Evolutionary conservation across 2,797 vertebrate genomes (phyloP).

Genomic region (Oreochromis mossambicus): DNA sequence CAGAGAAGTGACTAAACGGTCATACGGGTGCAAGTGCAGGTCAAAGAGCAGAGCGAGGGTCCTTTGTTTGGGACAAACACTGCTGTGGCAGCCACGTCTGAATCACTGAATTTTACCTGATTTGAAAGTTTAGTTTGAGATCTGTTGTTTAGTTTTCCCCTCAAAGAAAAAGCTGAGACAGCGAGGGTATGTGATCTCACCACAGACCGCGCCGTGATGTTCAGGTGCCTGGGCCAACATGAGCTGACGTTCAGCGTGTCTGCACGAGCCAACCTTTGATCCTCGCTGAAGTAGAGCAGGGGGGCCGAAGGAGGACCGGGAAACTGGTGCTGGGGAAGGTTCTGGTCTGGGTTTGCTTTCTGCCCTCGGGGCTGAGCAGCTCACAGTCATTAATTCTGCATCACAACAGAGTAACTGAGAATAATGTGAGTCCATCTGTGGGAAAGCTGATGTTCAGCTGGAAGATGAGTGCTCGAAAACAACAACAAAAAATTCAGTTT

Average conservation of each 20-base stretch:
- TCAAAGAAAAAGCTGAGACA: background rate
- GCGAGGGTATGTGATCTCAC: background rate
- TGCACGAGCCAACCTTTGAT: background rate
- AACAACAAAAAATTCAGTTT: background rate
- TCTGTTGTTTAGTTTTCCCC: background rate
- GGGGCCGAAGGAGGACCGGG: background rate
- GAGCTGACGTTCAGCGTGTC: background rate
- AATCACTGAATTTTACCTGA: background rate
- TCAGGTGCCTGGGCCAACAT: rapidly evolving
- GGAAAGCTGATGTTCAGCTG: background rate
- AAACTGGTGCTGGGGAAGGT: background rate
- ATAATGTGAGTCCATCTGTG: background rate
- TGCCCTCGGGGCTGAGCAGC: background rate
- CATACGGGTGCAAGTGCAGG: background rate
- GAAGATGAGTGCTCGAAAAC: rapidly evolving
- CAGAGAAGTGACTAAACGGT: background rate
- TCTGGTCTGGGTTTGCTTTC: background rate
- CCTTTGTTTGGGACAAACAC: background rate
- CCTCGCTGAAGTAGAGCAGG: background rate
- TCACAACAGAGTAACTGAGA: background rate
- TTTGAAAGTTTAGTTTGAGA: rapidly evolving
- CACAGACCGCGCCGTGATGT: background rate
- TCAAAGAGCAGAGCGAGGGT: background rate
- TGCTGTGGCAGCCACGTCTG: background rate
- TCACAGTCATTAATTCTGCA: background rate